phyloP scores from a whole-genome alignment of 2,797 vertebrate genomes.

The Podarcis siculus region DNA sequence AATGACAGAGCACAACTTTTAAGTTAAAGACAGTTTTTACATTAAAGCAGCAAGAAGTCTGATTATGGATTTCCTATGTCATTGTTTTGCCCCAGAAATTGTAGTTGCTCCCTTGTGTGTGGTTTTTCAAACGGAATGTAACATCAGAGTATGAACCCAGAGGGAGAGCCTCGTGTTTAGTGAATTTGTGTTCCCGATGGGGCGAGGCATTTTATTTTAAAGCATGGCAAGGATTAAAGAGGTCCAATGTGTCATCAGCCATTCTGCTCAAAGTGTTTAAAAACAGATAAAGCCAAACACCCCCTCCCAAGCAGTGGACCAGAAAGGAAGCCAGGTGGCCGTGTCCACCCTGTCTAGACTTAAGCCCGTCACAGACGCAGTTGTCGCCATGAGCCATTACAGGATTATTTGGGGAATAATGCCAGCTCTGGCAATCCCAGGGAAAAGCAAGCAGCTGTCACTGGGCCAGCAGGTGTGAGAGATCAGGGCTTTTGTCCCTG shows the following conservation, averaged over 20 bases:
- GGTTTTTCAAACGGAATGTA: not conserved
- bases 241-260: fast-evolving
- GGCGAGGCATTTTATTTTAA: not conserved
- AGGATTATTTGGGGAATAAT: not conserved
- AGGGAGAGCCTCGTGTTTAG: not conserved
- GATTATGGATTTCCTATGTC: not conserved
- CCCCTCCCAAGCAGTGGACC: not conserved
- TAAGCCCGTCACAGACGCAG: not conserved
- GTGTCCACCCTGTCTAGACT: constrained; percentile 6
- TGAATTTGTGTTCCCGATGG: not conserved
- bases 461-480: not conserved
- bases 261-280: not conserved
- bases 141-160: not conserved
- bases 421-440: not conserved
- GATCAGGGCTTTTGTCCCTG: constrained; percentile 6
- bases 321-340: not conserved
- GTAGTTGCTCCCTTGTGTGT: not conserved
- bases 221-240: not conserved
- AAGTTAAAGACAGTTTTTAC: not conserved
- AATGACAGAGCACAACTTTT: not conserved
- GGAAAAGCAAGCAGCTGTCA: constrained; percentile 4
- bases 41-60: not conserved
- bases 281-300: not conserved
- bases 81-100: not conserved
- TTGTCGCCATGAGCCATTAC: not conserved